Evolutionary conservation across 1,140 invertebrate genomes (phyloP).

Genomic region (Triops longicaudatus): DNA sequence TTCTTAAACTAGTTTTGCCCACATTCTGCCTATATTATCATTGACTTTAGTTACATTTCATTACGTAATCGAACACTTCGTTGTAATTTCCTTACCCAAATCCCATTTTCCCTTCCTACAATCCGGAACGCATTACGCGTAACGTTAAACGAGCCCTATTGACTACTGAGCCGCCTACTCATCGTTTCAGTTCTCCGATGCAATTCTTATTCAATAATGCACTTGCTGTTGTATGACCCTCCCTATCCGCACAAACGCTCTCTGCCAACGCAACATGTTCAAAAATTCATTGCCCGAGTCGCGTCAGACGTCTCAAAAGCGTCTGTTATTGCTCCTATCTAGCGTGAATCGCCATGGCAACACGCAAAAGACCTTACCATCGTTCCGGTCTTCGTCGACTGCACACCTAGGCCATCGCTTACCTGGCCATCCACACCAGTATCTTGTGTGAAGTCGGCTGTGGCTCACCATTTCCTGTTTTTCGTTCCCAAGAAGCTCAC

Average conservation of each 20-base stretch:
- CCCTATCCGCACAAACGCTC: neutral
- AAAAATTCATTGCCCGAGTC: neutral
- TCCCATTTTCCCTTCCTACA: too few relatives aligned
- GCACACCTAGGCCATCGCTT: constrained; percentile 8
- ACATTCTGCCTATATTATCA: too few relatives aligned
- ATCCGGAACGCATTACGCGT: too few relatives aligned
- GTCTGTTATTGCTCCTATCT: neutral
- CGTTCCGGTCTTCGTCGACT: neutral
- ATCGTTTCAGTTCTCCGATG: neutral
- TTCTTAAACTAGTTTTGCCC: too few relatives aligned
- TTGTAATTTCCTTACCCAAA: too few relatives aligned
- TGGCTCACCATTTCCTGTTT: too few relatives aligned
- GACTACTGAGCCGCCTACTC: too few relatives aligned
- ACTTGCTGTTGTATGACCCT: neutral
- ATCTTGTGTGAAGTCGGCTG: neutral
- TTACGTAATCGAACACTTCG: too few relatives aligned
- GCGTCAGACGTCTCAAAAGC: neutral
- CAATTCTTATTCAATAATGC: neutral
- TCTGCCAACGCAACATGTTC: too few relatives aligned
- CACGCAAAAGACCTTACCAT: neutral
- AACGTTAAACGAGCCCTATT: too few relatives aligned
- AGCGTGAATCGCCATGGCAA: neutral
- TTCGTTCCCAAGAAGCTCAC: too few relatives aligned
- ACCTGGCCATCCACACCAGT: neutral
- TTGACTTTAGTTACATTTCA: too few relatives aligned